Conservation (phyloP, 2,113 vertebrate genomes). For the Hydropotes inermis region DNA sequence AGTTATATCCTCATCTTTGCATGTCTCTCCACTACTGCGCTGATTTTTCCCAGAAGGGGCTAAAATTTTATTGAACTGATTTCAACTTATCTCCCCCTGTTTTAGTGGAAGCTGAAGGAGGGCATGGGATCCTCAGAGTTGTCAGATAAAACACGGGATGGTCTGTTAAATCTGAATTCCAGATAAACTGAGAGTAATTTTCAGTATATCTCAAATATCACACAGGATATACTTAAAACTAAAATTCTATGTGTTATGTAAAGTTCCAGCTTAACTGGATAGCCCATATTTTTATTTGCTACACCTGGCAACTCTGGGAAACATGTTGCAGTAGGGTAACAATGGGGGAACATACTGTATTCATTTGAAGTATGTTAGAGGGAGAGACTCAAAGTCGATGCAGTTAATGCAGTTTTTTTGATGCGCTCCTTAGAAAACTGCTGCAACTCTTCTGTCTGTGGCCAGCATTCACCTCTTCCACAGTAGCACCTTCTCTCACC, state of each 20-base stretch:
- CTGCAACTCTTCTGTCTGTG: too few relatives aligned
- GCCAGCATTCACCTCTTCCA: neutral
- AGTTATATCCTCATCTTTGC: neutral
- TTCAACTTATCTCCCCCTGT: neutral
- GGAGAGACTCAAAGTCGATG: neutral
- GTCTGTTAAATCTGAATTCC: neutral
- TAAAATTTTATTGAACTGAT: neutral
- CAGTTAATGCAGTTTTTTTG: neutral
- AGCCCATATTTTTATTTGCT: neutral
- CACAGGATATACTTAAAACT: neutral
- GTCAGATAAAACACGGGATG: neutral
- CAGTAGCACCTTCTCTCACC: neutral
- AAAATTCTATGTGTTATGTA: neutral
- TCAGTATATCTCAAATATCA: neutral
- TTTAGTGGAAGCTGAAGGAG: neutral
- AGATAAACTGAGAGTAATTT: neutral
- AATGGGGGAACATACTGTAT: rapidly evolving
- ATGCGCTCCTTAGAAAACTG: neutral
- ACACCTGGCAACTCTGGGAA: neutral
- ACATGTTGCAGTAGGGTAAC: neutral
- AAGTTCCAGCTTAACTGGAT: neutral
- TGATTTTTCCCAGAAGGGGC: neutral
- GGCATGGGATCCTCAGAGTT: neutral
- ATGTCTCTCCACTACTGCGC: neutral
- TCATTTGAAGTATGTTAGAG: neutral